Evolutionary conservation across 23 tunicate species (phyloP), one percentile per base, ranked within the genome.

Genomic region (Oikopleura vanhoeffeni): DNA sequence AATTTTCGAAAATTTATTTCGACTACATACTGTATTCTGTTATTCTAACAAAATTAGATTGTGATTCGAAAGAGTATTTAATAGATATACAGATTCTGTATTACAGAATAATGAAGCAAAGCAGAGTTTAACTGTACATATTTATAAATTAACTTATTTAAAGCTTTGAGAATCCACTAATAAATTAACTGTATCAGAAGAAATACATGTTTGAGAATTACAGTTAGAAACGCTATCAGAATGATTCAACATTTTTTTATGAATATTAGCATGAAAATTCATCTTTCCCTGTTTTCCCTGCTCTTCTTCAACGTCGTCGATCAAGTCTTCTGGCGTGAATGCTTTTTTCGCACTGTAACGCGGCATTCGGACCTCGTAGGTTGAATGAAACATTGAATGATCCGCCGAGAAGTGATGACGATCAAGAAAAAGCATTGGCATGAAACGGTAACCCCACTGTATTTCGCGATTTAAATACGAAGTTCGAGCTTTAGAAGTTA

Each of bases 401-500:
- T 93, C 98, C 40, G 90, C 98, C 28, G 87, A 76, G 84, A 91
- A 93, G 83, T 90, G 91, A 40, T 86, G 87, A 13, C 85, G 71
- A 24, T 85, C 95, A 35, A 86, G 88, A 18, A 67, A 89, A n/a
- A 93, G 57, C 0, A 90, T 88, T 1, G 98, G 94, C 85, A 91
- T 88, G 82, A 93, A 93, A 0, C 98, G 85, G 39, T 88, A 86
- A 4, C 98, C 98, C 98, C 98, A 93, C 13, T 84, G 77, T 34
- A 93, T 82, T 41, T 93, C 98, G 2, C 85, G 58, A 84, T 85
- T 90, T 40, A 91, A 41, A 67, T 93, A 93, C 39, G 98, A 93
- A 0, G 98, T 93, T 57, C 98, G 76, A 1, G 98, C 98, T 49
- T 8, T 8, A 49, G 92, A 92, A 8, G n/a, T n/a, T n/a, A 49